Conservation (phyloP, 2,797 vertebrate species). For the Rachycentron canadum region DNA sequence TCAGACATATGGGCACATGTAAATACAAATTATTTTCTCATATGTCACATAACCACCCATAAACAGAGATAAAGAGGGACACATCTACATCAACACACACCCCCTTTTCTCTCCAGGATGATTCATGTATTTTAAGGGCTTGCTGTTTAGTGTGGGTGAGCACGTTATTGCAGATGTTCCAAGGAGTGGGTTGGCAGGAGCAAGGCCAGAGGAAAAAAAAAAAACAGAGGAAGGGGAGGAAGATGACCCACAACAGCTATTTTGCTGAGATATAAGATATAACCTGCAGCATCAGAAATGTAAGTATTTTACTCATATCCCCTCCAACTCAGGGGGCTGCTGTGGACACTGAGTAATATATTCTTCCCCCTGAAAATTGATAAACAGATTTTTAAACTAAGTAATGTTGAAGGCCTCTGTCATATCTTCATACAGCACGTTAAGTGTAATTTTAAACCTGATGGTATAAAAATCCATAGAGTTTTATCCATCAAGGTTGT, state of each 20-base stretch:
- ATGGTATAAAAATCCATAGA: neutral
- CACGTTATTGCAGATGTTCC: slow-evolving; percentile 71
- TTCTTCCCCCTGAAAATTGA: neutral
- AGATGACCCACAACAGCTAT: slow-evolving; percentile 22
- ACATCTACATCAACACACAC: slow-evolving; percentile 30
- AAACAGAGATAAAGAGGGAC: slow-evolving; percentile 55
- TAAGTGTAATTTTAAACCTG: too few relatives aligned
- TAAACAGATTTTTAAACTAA: neutral
- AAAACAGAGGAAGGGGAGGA: slow-evolving; percentile 8
- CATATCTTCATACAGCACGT: too few relatives aligned
- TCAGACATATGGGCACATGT: slow-evolving; percentile 28
- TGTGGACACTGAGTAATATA: neutral
- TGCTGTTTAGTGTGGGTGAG: slow-evolving; percentile 64
- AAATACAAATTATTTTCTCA: slow-evolving; percentile 68
- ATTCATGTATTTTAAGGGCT: slow-evolving; percentile 72
- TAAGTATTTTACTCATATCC: neutral
- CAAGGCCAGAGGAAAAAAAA: slow-evolving; percentile 42
- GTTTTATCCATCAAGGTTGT: neutral
- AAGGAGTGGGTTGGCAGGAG: slow-evolving; percentile 60
- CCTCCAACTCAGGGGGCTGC: neutral
- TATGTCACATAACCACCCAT: slow-evolving; percentile 50
- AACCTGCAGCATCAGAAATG: slow-evolving; percentile 7
- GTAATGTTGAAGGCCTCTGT: neutral
- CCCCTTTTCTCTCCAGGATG: slow-evolving; percentile 47
- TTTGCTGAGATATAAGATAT: slow-evolving; percentile 27